These are phyloP conservation scores for Pardosa pseudoannulata DNA, from an alignment of 2,888 invertebrate genomes.

Conservation along the genomic window DNA sequence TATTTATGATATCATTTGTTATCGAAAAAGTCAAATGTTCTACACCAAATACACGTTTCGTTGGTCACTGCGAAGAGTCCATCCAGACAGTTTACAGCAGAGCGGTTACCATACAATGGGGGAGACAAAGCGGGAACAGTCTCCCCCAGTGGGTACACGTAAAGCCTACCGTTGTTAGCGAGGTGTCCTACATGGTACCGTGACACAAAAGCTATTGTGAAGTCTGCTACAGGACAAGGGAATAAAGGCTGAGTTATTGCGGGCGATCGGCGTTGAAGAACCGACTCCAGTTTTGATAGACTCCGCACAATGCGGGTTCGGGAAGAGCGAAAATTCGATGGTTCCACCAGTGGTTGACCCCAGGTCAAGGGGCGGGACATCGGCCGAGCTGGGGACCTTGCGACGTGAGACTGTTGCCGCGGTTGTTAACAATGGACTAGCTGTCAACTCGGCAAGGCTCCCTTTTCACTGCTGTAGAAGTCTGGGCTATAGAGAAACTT, in stretches of 20 bases:
- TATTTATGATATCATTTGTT: not conserved
- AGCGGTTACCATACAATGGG: not conserved
- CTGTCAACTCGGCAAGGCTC: constrained; percentile 58
- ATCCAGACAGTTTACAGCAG: constrained; percentile 57
- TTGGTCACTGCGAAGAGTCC: not conserved
- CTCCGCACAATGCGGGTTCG: constrained; percentile 58
- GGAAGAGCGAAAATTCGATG: constrained; percentile 51
- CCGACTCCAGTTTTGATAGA: constrained; percentile 67
- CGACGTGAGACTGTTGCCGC: constrained; percentile 58
- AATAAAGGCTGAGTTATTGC: constrained; percentile 67
- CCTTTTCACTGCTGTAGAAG: constrained; percentile 3
- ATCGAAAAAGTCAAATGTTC: not conserved
- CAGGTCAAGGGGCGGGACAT: constrained; percentile 64
- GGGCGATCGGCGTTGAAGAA: constrained; percentile 61
- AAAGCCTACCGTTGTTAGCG: constrained; percentile 49
- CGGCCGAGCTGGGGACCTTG: constrained; percentile 46
- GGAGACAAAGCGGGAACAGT: not conserved
- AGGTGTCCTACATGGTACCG: constrained; percentile 65
- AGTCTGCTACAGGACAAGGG: constrained; percentile 39
- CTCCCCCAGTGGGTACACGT: constrained; percentile 21
- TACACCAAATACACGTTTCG: not conserved
- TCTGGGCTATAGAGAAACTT: constrained; percentile 35
- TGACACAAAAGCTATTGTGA: constrained; percentile 57
- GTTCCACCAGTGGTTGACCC: constrained; percentile 58
- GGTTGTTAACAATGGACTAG: constrained; percentile 29